Percentiles rank a stretch among this genome's conserved stretches.
phyloP scores from a whole-genome alignment of 1,140 invertebrate species.

The Apocrypta bakeri region DNA sequence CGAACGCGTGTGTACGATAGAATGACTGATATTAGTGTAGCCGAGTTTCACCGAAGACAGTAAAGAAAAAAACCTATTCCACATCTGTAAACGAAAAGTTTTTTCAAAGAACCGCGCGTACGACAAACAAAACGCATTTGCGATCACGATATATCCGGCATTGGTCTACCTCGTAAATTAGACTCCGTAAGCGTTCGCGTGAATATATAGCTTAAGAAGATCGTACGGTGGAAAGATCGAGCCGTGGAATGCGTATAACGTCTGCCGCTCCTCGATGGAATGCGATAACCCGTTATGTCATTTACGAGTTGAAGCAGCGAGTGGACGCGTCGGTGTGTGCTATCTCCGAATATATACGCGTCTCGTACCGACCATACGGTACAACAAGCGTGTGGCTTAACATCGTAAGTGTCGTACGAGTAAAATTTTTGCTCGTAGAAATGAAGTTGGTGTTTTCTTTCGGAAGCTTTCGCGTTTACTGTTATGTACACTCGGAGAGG shows the following conservation, averaged over 20 bases:
- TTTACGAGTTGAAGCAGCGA: constrained; percentile 24
- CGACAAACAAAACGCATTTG: background rate
- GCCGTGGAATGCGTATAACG: background rate
- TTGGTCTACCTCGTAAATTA: background rate
- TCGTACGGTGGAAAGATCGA: background rate
- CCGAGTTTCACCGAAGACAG: background rate
- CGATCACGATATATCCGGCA: background rate
- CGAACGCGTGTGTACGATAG: too few relatives aligned
- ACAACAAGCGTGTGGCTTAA: too few relatives aligned
- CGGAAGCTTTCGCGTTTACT: background rate
- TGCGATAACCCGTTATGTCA: constrained; percentile 53
- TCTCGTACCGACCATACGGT: too few relatives aligned
- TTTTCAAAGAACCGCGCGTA: background rate
- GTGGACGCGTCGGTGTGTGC: background rate
- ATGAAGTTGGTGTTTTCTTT: background rate
- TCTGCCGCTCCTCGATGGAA: constrained; percentile 26
- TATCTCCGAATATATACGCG: constrained; percentile 8
- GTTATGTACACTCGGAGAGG: background rate
- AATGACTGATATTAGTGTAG: too few relatives aligned
- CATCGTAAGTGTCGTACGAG: background rate
- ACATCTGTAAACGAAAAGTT: background rate
- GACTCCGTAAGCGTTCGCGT: background rate
- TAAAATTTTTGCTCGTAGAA: background rate
- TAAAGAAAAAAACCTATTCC: background rate
- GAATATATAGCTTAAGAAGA: background rate